Conservation (phyloP, 2,113 vertebrate species). For the Oncorhynchus tshawytscha region DNA sequence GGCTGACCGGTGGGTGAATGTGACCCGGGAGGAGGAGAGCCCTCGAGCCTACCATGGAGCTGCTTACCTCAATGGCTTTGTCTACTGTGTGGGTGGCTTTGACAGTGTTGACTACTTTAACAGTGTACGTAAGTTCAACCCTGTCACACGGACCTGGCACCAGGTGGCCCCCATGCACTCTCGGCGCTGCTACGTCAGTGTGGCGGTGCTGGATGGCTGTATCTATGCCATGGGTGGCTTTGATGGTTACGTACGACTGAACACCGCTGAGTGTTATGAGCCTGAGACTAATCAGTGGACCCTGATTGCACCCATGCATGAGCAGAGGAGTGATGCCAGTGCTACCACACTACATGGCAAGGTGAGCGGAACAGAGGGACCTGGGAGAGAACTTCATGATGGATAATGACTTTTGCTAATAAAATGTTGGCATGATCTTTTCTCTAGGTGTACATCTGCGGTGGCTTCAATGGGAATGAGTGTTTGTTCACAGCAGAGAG, state of each 20-base stretch:
- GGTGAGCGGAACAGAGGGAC: constrained; percentile 59
- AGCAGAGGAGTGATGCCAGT: constrained; percentile 76
- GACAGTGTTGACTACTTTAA: constrained; percentile 77
- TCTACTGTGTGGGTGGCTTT: constrained; percentile 81
- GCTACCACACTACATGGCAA: constrained; percentile 76
- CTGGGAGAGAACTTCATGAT: not conserved
- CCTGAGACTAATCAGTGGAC: constrained; percentile 83
- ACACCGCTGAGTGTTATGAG: constrained; percentile 75
- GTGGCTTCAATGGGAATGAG: constrained; percentile 80
- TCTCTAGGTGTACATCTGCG: constrained; percentile 86
- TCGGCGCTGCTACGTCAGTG: constrained; percentile 78
- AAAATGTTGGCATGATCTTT: not conserved
- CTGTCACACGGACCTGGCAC: constrained; percentile 71
- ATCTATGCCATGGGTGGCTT: constrained; percentile 86
- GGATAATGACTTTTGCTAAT: not conserved
- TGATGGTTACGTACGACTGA: constrained; percentile 74
- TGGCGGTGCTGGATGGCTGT: constrained; percentile 67
- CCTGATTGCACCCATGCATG: constrained; percentile 76
- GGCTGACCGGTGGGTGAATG: constrained; percentile 76
- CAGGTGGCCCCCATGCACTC: constrained; percentile 82
- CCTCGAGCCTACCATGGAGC: constrained; percentile 76
- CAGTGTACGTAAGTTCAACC: constrained; percentile 76
- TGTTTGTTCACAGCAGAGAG: constrained; percentile 78
- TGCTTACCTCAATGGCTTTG: constrained; percentile 71
- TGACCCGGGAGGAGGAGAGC: constrained; percentile 66